Conservation (phyloP, 2,888 invertebrate genomes). For the Melieria picta region DNA sequence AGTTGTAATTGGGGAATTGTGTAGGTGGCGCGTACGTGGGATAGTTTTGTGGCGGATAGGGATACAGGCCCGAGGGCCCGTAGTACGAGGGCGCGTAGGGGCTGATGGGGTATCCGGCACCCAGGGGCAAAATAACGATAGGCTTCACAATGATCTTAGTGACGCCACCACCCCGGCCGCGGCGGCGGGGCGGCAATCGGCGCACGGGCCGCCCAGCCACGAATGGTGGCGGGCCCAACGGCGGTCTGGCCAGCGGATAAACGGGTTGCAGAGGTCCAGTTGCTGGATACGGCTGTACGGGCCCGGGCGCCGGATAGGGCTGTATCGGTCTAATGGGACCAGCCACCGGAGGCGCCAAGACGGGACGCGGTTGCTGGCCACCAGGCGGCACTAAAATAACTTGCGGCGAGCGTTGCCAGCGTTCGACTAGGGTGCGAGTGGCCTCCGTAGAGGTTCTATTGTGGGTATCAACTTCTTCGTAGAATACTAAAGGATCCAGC, state of each 20-base stretch:
- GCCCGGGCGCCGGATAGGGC: not conserved
- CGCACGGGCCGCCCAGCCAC: not conserved
- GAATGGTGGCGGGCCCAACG: not conserved
- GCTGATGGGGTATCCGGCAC: constrained; percentile 27
- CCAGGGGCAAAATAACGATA: constrained; percentile 34
- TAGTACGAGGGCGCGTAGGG: constrained; percentile 26
- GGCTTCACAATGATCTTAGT: constrained; percentile 36
- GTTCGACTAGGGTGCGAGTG: not conserved
- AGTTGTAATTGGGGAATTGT: constrained; percentile 21
- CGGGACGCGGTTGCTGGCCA: not conserved
- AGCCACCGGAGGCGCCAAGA: not conserved
- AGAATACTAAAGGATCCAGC: constrained; percentile 26
- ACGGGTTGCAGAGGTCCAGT: constrained; percentile 26
- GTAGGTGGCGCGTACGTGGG: constrained; percentile 20
- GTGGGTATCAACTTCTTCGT: constrained; percentile 22
- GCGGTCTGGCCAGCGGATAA: constrained; percentile 5
- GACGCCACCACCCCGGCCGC: not conserved
- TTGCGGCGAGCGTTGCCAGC: constrained; percentile 31
- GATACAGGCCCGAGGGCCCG: constrained; percentile 31
- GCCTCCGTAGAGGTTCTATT: constrained; percentile 4
- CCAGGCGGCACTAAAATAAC: constrained; percentile 3
- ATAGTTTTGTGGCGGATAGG: constrained; percentile 28
- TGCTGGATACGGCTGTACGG: constrained; percentile 19
- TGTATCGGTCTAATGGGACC: constrained; percentile 1
- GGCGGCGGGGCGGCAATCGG: not conserved